Percentiles rank a stretch among this genome's conserved stretches.
Conservation (phyloP, 2,888 invertebrate genomes). For the Ichneumon xanthorius region DNA sequence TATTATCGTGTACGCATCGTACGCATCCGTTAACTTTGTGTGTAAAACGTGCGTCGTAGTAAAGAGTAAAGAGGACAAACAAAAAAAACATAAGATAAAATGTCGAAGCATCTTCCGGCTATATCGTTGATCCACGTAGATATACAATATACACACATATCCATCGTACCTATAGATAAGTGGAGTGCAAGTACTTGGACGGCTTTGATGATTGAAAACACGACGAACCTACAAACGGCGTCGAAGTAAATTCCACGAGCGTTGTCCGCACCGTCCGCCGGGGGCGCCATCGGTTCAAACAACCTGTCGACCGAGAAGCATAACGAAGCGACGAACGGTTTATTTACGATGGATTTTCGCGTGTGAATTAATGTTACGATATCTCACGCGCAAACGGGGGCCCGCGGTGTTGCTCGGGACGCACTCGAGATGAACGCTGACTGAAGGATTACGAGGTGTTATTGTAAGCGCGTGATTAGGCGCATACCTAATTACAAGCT, state of each 20-base stretch:
- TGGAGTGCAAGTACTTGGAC: slow-evolving; percentile 2
- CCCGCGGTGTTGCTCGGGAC: slow-evolving; percentile 3
- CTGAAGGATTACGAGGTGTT: background rate
- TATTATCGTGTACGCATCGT: background rate
- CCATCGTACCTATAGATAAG: background rate
- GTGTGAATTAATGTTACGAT: slow-evolving; percentile 26
- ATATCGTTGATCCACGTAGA: background rate
- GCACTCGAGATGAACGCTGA: background rate
- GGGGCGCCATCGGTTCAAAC: slow-evolving; percentile 58
- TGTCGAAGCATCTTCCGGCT: background rate
- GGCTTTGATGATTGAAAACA: slow-evolving; percentile 14
- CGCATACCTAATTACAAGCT: slow-evolving; percentile 17
- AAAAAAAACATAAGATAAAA: background rate
- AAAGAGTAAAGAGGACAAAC: background rate
- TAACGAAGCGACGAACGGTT: slow-evolving; percentile 45
- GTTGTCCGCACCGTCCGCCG: slow-evolving; percentile 40
- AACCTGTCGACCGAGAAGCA: slow-evolving; percentile 65
- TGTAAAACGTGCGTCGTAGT: too few relatives aligned
- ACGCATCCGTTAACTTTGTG: background rate
- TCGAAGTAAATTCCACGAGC: slow-evolving; percentile 54
- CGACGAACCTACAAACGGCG: background rate
- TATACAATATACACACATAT: background rate
- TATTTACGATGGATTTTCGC: slow-evolving; percentile 56
- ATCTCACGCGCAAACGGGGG: background rate
- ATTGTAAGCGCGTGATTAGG: background rate